Conservation (phyloP, 1,140 invertebrate genomes). For the Oscheius sp. region DNA sequence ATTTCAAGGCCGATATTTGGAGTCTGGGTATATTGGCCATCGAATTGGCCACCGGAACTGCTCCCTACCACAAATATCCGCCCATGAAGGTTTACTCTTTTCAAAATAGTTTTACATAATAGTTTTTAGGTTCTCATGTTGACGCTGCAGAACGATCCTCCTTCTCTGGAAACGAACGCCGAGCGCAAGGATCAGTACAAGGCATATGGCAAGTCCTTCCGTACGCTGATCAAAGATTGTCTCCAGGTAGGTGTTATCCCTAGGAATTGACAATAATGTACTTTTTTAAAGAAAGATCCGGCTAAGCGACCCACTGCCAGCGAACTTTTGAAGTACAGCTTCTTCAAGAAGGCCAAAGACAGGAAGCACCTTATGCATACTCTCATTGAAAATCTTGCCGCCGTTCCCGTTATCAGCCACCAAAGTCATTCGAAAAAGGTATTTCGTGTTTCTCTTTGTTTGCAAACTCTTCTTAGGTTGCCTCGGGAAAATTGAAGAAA, state of each 20-base stretch:
- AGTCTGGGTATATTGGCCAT: conserved; percentile 98
- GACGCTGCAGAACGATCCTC: conserved; percentile 95
- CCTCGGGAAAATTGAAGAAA: conserved; percentile 59
- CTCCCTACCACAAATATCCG: conserved; percentile 97
- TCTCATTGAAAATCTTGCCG: conserved; percentile 68
- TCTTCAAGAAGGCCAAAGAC: conserved; percentile 99
- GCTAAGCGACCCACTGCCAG: conserved; percentile 88
- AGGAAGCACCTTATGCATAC: conserved; percentile 88
- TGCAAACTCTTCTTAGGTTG: conserved; percentile 43
- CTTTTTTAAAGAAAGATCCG: conserved; percentile 74
- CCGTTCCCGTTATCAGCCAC: conserved; percentile 43
- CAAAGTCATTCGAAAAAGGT: conserved; percentile 49
- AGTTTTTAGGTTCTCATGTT: conserved; percentile 77
- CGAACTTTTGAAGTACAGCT: conserved; percentile 95
- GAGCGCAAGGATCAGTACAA: conserved; percentile 97
- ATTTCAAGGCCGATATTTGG: conserved; percentile 97
- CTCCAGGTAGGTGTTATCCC: conserved; percentile 67
- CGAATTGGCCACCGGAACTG: conserved; percentile 95
- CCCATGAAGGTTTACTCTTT: conserved; percentile 98
- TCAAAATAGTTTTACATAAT: too few relatives aligned
- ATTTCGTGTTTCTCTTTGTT: not conserved
- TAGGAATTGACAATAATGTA: not conserved
- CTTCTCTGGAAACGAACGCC: conserved; percentile 87
- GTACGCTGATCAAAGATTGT: conserved; percentile 87
- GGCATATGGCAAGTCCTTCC: conserved; percentile 91